Evolutionary conservation across 2,888 invertebrate genomes (phyloP).

Genomic region (Laspeyria flexula): DNA sequence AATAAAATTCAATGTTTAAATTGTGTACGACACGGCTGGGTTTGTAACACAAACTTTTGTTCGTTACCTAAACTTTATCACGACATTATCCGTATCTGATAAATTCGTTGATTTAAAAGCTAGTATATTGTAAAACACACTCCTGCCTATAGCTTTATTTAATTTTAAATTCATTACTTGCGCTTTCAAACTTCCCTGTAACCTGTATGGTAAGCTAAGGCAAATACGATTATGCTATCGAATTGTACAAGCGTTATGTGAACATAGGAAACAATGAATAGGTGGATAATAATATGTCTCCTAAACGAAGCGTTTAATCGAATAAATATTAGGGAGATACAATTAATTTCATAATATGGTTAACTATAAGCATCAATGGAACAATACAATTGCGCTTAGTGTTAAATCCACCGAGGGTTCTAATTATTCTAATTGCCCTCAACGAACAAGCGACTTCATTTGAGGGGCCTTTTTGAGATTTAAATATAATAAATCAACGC

Average conservation of each 20-base stretch:
- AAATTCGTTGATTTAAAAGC: neutral
- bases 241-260: too few relatives aligned
- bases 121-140: too few relatives aligned
- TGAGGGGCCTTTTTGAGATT: conserved; percentile 7
- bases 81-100: neutral
- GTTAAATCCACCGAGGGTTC: conserved; percentile 1
- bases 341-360: too few relatives aligned
- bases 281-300: too few relatives aligned
- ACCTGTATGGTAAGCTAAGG: too few relatives aligned
- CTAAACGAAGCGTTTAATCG: too few relatives aligned
- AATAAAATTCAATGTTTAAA: conserved; percentile 29
- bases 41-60: neutral
- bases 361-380: neutral
- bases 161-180: too few relatives aligned
- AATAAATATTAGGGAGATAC: too few relatives aligned
- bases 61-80: conserved; percentile 1
- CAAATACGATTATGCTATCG: too few relatives aligned
- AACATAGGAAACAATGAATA: too few relatives aligned
- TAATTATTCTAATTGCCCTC: conserved; percentile 7
- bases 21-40: conserved; percentile 4
- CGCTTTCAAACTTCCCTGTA: too few relatives aligned
- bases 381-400: neutral
- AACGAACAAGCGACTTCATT: conserved; percentile 8
- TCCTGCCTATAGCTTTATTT: too few relatives aligned
- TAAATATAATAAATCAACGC: conserved; percentile 9